A percentile compares a stretch with the other conserved stretches of the same genome.
Evolutionary conservation across 2,888 invertebrate genomes (phyloP).

Genomic region (Hyppa rectilinea): DNA sequence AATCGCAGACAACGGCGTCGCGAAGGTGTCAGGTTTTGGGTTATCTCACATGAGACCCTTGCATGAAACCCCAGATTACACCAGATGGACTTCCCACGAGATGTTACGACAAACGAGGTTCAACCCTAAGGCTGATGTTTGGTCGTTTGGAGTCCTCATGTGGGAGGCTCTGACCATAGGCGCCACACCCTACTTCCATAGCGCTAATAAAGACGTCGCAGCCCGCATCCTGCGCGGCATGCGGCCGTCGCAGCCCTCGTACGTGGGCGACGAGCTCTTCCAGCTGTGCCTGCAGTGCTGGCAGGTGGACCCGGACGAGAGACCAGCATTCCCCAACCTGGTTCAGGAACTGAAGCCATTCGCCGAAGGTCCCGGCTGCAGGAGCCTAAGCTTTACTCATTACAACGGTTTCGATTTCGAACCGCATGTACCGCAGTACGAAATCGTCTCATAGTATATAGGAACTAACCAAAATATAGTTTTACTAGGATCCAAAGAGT

Average conservation of each 20-base stretch:
- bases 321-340: slow-evolving; percentile 93
- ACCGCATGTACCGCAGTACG: slow-evolving; percentile 85
- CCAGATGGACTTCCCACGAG: slow-evolving; percentile 95
- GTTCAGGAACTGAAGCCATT: slow-evolving; percentile 84
- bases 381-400: slow-evolving; percentile 86
- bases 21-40: slow-evolving; percentile 95
- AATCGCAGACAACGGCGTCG: slow-evolving; percentile 91
- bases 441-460: slow-evolving; percentile 81
- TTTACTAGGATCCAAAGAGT: slow-evolving; percentile 64
- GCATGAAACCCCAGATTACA: slow-evolving; percentile 93
- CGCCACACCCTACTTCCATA: slow-evolving; percentile 94
- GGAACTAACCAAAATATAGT: slow-evolving; percentile 64
- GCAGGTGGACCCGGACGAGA: slow-evolving; percentile 95
- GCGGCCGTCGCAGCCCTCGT: slow-evolving; percentile 93
- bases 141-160: slow-evolving; percentile 95
- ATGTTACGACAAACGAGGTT: slow-evolving; percentile 93
- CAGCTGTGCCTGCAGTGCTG: slow-evolving; percentile 96
- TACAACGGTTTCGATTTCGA: slow-evolving; percentile 87
- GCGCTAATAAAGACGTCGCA: slow-evolving; percentile 92
- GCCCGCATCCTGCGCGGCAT: slow-evolving; percentile 93
- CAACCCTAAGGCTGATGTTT: slow-evolving; percentile 94
- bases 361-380: slow-evolving; percentile 78
- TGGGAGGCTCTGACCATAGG: slow-evolving; percentile 96
- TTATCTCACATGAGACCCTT: slow-evolving; percentile 92
- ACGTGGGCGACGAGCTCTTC: slow-evolving; percentile 94